A percentile compares a stretch with the other conserved stretches of the same genome.
Evolutionary conservation across 1,140 invertebrate species (phyloP).

Genomic region (Mesaphorura yosii): DNA sequence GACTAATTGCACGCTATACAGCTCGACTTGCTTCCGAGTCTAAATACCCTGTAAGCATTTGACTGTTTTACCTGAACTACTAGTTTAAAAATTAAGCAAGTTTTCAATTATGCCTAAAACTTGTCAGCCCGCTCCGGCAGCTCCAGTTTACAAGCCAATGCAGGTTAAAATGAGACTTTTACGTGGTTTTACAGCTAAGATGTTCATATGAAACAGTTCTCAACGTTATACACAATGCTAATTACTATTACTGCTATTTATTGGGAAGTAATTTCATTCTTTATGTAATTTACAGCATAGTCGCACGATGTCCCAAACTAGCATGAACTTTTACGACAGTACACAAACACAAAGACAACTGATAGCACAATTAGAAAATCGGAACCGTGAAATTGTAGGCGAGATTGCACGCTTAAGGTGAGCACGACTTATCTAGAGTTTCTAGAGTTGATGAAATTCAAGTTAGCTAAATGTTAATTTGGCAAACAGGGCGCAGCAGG

Average conservation of each 20-base stretch:
- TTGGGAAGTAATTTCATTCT: slow-evolving; percentile 1
- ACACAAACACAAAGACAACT: slow-evolving; percentile 80
- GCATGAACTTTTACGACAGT: slow-evolving; percentile 59
- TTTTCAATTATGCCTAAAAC: background rate
- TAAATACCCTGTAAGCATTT: slow-evolving; percentile 60
- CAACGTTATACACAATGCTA: background rate
- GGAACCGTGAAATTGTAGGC: slow-evolving; percentile 94
- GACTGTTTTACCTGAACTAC: background rate
- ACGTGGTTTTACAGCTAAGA: background rate
- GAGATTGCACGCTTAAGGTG: slow-evolving; percentile 85
- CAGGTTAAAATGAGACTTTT: slow-evolving; percentile 10
- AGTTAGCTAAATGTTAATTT: slow-evolving; percentile 6
- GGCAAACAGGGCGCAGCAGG: slow-evolving; percentile 57
- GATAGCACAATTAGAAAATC: slow-evolving; percentile 85
- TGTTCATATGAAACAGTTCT: background rate
- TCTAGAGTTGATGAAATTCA: background rate
- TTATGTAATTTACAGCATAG: slow-evolving; percentile 34
- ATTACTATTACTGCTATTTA: background rate
- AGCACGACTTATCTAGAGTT: slow-evolving; percentile 5
- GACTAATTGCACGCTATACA: slow-evolving; percentile 89
- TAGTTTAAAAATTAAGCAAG: background rate
- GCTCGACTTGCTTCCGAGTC: slow-evolving; percentile 83
- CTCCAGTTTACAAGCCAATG: slow-evolving; percentile 17
- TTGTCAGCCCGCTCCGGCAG: slow-evolving; percentile 9
- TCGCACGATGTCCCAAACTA: slow-evolving; percentile 59